Conservation (phyloP, 2,797 vertebrate genomes). For the Halcyon chelicuti region DNA sequence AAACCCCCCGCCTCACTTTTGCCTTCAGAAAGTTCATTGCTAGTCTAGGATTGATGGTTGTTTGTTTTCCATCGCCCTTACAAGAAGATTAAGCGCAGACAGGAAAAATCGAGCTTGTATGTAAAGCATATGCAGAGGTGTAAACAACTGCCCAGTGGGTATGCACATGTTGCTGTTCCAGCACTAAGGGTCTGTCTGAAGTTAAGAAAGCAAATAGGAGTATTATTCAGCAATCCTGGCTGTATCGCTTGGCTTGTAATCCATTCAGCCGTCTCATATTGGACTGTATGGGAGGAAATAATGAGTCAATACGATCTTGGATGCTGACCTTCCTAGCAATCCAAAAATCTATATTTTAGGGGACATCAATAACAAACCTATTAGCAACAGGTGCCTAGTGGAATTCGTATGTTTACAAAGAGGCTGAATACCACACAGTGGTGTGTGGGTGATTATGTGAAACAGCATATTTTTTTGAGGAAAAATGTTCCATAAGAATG, state of each 20-base stretch:
- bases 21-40: not conserved
- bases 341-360: conserved; percentile 21
- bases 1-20: not conserved
- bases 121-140: not conserved
- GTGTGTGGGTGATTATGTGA: not conserved
- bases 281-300: conserved; percentile 5
- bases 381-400: not conserved
- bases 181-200: not conserved
- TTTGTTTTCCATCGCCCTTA: not conserved
- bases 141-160: not conserved
- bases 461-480: not conserved
- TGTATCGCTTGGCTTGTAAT: not conserved
- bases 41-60: not conserved
- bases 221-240: not conserved
- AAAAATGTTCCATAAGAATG: not conserved
- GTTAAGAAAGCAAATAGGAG: not conserved
- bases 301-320: not conserved
- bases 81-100: not conserved
- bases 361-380: not conserved
- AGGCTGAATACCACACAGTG: not conserved
- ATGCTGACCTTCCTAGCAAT: conserved; percentile 3
- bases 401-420: not conserved
- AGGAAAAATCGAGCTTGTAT: not conserved
- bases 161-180: rapidly evolving
- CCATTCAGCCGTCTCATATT: not conserved